Base-by-base conservation (phyloP, 2,888 invertebrate genomes). In the Callinectes sapidus region DNA sequence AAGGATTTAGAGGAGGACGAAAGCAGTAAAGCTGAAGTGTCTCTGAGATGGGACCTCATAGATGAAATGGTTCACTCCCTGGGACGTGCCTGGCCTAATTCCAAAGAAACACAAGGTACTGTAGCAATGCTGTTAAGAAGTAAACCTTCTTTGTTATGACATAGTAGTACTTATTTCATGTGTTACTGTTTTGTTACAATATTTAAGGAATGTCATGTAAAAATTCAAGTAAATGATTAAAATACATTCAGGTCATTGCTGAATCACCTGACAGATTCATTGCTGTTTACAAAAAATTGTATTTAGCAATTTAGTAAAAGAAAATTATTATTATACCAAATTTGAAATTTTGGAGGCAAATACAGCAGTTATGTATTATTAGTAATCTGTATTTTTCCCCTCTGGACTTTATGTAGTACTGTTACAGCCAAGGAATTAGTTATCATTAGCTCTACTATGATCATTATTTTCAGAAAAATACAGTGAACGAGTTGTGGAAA, bases 91-190 rank as follows among this genome's bases (percentile, higher is more conserved):
- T 94, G 94, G 94, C 94, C 94, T n/a, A 87, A 81, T 18, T 55
- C 92, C 42, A 90, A 90, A n/a, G 92, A 92, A 18, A 94, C 94
- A n/a, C 94, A 94, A 94, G 94, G 94, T 93, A 81, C 14, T 93
- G 66, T 8, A 54, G 2, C 32, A 81, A n/a, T 35, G 35, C 0
- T 35, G 32, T 77, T 32, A 13, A 18, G 18, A 66, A 6, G 23
- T 66, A 18, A 66, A 66, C 14, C 16, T 16, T 8, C 1, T 10
- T 18, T 71, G 71, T n/a, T 71, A n/a, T 71, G 18, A 71, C 71
- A 71, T n/a, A 71, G 8, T 23, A 71, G 8, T 23, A 71, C 16
- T 2, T 71, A 71, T 2, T 28, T 71, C n/a, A n/a, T n/a, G 10
- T 23, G 8, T 71, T 23, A 23, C 1, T n/a, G 10, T 48, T 71